A percentile compares a stretch with the other conserved stretches of the same genome.
Evolutionary conservation across 2,113 vertebrate genomes (phyloP).

Genomic region (Zonotrichia leucophrys): DNA sequence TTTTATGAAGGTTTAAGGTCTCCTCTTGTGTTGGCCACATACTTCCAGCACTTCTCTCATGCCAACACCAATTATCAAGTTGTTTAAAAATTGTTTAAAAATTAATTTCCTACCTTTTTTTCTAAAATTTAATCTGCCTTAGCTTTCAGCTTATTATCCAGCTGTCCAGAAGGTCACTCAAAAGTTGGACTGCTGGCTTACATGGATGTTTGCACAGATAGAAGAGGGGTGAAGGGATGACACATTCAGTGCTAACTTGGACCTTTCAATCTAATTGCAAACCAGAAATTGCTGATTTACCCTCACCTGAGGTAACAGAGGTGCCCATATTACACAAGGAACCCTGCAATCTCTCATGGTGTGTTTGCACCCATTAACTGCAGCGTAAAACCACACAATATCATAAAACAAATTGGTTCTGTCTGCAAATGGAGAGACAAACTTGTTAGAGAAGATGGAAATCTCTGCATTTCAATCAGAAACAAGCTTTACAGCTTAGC

Average conservation of each 20-base stretch:
- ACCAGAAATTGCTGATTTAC: not conserved
- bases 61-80: not conserved
- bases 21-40: not conserved
- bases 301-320: not conserved
- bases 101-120: not conserved
- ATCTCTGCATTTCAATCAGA: constrained; percentile 20
- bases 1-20: constrained; percentile 6
- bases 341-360: not conserved
- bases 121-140: not conserved
- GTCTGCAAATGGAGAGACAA: constrained; percentile 14
- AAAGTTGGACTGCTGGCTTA: not conserved
- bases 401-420: constrained; percentile 16
- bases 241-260: not conserved
- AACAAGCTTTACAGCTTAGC: constrained; percentile 35
- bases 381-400: not conserved
- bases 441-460: constrained; percentile 29
- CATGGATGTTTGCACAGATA: not conserved
- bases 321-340: not conserved
- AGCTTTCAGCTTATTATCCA: not conserved
- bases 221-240: not conserved
- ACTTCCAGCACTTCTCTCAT: not conserved
- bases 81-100: not conserved
- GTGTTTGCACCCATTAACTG: not conserved
- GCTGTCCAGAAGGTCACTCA: not conserved
- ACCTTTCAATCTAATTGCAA: not conserved